Evolutionary conservation across 2,888 invertebrate species (phyloP).

Genomic region (Morpho helenor): DNA sequence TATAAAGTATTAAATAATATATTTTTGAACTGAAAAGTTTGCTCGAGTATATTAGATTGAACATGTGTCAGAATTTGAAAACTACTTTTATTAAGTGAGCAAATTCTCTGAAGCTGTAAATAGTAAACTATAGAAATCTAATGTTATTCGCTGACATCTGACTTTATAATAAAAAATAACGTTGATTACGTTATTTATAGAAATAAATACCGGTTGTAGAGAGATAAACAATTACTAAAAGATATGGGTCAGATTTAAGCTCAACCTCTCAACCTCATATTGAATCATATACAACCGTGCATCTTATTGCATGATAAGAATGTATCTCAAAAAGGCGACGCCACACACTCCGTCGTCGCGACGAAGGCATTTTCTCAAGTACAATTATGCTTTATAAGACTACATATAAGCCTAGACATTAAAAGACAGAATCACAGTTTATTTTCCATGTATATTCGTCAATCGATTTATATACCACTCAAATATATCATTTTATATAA

Average conservation of each 20-base stretch:
- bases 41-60: too few species aligned
- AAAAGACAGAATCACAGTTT: constrained; percentile 80
- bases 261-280: too few species aligned
- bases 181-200: too few species aligned
- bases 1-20: too few species aligned
- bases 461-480: constrained; percentile 55
- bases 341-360: constrained; percentile 29
- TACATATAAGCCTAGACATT: constrained; percentile 69
- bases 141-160: too few species aligned
- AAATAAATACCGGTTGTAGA: too few species aligned
- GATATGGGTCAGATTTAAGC: too few species aligned
- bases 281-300: neutral
- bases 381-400: constrained; percentile 57
- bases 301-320: neutral
- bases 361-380: constrained; percentile 38
- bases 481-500: constrained; percentile 56
- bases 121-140: neutral
- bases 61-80: too few species aligned
- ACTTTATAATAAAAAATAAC: too few species aligned
- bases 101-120: neutral
- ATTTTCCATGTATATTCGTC: constrained; percentile 69
- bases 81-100: neutral
- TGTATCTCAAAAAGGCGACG: constrained; percentile 20
- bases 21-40: too few species aligned
- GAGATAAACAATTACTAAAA: too few species aligned